A percentile compares a stretch with the other conserved stretches of the same genome.
These are phyloP conservation scores for Cyclophora punctaria DNA, from an alignment of 2,888 invertebrate genomes.

Conservation along the genomic window DNA sequence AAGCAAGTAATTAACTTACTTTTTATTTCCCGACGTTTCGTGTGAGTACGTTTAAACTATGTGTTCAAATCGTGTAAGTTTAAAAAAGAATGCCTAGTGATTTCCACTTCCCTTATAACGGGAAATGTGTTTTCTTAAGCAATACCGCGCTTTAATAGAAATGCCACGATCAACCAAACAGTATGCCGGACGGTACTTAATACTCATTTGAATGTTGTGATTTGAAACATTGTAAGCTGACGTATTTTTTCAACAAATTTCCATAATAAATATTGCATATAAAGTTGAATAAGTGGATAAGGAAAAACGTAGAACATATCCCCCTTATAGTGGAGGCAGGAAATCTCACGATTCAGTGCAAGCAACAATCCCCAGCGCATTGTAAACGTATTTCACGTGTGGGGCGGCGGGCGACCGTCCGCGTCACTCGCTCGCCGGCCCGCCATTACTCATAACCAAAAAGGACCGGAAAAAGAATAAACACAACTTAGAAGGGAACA, in stretches of 20 bases:
- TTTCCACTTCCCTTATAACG: too few relatives aligned
- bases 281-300: slow-evolving; percentile 21
- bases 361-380: slow-evolving; percentile 43
- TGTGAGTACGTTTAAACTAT: too few relatives aligned
- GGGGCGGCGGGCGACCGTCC: slow-evolving; percentile 27
- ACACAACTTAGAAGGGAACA: slow-evolving; percentile 59
- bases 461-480: slow-evolving; percentile 53
- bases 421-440: slow-evolving; percentile 43
- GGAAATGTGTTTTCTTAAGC: too few relatives aligned
- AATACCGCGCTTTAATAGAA: too few relatives aligned
- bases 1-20: too few relatives aligned
- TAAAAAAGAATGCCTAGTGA: too few relatives aligned
- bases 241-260: background rate
- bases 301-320: slow-evolving; percentile 39
- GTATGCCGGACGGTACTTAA: too few relatives aligned
- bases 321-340: slow-evolving; percentile 46
- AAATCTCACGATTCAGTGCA: slow-evolving; percentile 46
- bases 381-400: slow-evolving; percentile 47
- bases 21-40: too few relatives aligned
- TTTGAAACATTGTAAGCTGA: too few relatives aligned
- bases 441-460: slow-evolving; percentile 59
- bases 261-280: slow-evolving; percentile 16
- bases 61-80: too few relatives aligned
- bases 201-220: too few relatives aligned
- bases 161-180: too few relatives aligned